Evolutionary conservation across 2,113 vertebrate species (phyloP).

Genomic region (Ranitomeya variabilis): DNA sequence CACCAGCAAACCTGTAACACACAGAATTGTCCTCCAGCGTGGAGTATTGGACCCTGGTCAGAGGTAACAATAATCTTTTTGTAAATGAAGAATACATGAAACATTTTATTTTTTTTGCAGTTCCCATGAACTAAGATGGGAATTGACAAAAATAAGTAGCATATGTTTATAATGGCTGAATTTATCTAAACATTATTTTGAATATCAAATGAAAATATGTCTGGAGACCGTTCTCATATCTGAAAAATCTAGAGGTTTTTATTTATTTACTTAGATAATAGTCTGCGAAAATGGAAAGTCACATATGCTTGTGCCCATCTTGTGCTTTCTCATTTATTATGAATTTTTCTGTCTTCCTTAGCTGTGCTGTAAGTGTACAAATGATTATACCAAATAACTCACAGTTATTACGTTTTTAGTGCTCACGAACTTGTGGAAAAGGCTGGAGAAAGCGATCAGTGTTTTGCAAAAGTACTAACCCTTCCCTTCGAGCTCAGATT

Average conservation of each 20-base stretch:
- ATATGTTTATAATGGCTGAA: too few species aligned
- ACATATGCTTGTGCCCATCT: neutral
- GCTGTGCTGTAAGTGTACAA: neutral
- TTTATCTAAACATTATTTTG: too few species aligned
- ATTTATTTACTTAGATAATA: too few species aligned
- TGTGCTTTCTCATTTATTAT: neutral
- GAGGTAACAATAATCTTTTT: constrained; percentile 73
- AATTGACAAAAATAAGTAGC: too few species aligned
- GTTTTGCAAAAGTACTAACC: constrained; percentile 72
- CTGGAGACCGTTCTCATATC: too few species aligned
- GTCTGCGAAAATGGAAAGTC: too few species aligned
- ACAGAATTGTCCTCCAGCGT: constrained; percentile 78
- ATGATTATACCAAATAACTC: neutral
- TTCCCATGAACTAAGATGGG: neutral
- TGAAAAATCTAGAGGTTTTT: too few species aligned
- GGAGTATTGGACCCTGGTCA: constrained; percentile 81
- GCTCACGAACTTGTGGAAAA: constrained; percentile 84
- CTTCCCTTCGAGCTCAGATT: constrained; percentile 59
- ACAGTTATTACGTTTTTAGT: constrained; percentile 67
- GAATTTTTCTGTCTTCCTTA: neutral
- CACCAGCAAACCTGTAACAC: constrained; percentile 73
- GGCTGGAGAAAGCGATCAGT: constrained; percentile 79
- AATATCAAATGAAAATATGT: neutral
- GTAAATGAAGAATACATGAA: neutral
- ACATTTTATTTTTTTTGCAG: neutral